Conservation (phyloP, 1,140 invertebrate genomes). For the Leptoteleia sp. region DNA sequence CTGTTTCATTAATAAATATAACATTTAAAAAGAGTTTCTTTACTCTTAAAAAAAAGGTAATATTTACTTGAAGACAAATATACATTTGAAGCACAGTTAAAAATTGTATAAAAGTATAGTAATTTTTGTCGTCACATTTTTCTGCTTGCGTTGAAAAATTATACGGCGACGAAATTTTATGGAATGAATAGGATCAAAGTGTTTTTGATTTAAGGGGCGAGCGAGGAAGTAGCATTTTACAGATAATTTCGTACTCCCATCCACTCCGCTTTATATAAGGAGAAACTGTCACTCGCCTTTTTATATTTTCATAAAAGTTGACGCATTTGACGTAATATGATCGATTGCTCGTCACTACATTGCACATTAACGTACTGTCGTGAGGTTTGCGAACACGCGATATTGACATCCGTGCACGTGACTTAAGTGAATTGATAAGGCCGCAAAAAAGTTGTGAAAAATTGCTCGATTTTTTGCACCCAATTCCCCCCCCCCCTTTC, state of each 20-base stretch:
- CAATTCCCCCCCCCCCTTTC: background rate
- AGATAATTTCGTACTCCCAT: slow-evolving; percentile 26
- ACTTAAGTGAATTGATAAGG: slow-evolving; percentile 8
- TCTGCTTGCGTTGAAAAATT: background rate
- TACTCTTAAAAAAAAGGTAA: too few species aligned
- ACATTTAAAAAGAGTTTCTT: too few species aligned
- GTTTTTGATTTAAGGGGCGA: slow-evolving; percentile 14
- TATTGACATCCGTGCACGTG: slow-evolving; percentile 13
- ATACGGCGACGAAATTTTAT: background rate
- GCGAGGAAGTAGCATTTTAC: slow-evolving; percentile 14
- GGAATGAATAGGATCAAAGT: slow-evolving; percentile 15
- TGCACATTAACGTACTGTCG: slow-evolving; percentile 8
- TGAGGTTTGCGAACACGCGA: slow-evolving; percentile 21
- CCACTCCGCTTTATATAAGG: slow-evolving; percentile 28
- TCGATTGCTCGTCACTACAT: slow-evolving; percentile 36
- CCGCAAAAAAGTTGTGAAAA: slow-evolving; percentile 7
- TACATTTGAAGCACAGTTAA: too few species aligned
- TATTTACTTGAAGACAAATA: too few species aligned
- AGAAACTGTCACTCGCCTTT: slow-evolving; percentile 38
- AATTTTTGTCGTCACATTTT: too few species aligned
- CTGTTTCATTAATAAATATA: too few species aligned
- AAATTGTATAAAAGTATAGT: too few species aligned
- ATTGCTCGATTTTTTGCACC: background rate
- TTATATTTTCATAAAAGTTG: slow-evolving; percentile 54
- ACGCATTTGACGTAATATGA: slow-evolving; percentile 52